Conservation (phyloP, 2,797 vertebrate genomes). For the Sphenodon punctatus region DNA sequence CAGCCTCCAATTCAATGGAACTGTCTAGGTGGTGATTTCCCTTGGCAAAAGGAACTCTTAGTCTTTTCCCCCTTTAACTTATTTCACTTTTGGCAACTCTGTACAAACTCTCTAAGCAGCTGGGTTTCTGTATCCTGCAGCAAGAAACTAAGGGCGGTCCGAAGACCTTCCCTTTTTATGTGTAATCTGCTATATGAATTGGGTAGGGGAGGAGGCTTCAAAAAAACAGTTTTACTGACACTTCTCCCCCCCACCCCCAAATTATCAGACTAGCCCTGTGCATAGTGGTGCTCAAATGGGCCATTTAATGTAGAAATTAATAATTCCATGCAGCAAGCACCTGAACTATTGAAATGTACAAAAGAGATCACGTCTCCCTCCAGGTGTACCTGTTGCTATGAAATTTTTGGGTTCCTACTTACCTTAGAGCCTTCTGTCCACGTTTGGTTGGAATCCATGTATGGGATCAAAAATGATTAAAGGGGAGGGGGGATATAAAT, state of each 20-base stretch:
- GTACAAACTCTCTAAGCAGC: neutral
- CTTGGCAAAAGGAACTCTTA: neutral
- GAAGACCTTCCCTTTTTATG: neutral
- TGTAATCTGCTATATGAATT: neutral
- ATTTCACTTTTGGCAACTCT: neutral
- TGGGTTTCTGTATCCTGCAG: neutral
- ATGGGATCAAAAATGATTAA: too few relatives aligned
- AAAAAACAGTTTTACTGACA: neutral
- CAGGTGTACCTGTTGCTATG: too few relatives aligned
- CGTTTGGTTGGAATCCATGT: too few relatives aligned
- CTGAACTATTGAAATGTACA: too few relatives aligned
- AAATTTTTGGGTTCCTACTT: too few relatives aligned
- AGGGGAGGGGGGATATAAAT: too few relatives aligned
- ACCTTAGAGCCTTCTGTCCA: too few relatives aligned
- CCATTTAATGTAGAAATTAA: too few relatives aligned
- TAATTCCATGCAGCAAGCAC: too few relatives aligned
- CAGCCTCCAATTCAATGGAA: neutral
- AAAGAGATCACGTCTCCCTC: too few relatives aligned
- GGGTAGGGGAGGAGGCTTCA: neutral
- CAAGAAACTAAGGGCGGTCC: neutral
- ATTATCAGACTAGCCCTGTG: neutral
- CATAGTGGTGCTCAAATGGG: rapidly evolving
- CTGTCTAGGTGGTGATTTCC: neutral
- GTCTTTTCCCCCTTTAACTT: neutral
- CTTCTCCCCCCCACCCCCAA: too few relatives aligned